Evolutionary conservation across 2,888 invertebrate genomes (phyloP), one percentile per base, ranked within the genome.

Genomic region (Tachina grossa): DNA sequence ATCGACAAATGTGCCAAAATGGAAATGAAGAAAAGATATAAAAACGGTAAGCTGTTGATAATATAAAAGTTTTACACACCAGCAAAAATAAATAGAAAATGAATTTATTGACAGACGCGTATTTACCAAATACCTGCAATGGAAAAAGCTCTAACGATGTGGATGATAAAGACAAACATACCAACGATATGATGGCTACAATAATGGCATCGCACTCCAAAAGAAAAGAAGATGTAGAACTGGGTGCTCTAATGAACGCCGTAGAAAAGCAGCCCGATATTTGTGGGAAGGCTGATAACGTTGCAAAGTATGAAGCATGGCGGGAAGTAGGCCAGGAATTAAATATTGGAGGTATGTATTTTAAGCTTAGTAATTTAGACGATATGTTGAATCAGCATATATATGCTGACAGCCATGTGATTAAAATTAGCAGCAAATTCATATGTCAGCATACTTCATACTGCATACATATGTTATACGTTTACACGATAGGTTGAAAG

Each of bases 231-330:
- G 47, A 75, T n/a, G 61, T 83, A 1, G 85, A 85, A 80, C 43
- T 72, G 8, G 66, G 57, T 9, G 31, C 88, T 22, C 39, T 91
- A 41, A 84, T 88, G 4, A 79, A 87, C 0, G 59, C 87, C 3
- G 31, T 91, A 68, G 87, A 88, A 10, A 81, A 85, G 9, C 39
- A 89, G 86, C 88, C 89, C 0, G 31, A 82, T 1, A 87, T 88
- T 66, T 89, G 79, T 63, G 39, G 65, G 14, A 74, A 57, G 9
- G 68, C 68, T 1, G 71, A 65, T 16, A 82, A 71, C 1, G 1
- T n/a, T 1, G 69, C 86, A 8, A 90, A 89, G 69, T 83, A 74
- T 3, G 55, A 53, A 2, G 91, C 90, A 6, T 91, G 91, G 91
- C 11, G 71, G 13, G 68, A 69, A 10, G 87, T 90, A 0, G 87